Base-by-base conservation (phyloP, 1,140 invertebrate species). In the Leptinotarsa texana region DNA sequence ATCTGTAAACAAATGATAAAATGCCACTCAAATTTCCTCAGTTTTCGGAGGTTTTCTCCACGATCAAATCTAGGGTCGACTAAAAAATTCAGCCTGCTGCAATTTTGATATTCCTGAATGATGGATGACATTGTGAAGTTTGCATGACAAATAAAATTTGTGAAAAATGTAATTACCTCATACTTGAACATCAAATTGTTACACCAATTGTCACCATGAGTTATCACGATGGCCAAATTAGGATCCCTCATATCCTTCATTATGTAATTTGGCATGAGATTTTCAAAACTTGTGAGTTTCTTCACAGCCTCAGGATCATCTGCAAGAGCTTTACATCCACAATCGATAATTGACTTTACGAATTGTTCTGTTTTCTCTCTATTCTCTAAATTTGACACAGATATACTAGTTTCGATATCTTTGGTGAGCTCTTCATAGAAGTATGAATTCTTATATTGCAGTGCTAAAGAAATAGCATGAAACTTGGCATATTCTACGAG, bases 141-240 rank as follows among this genome's bases (percentile, higher is more conserved):
- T 42, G 33, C 33, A 11, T 11, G 33, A 42, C 8, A 57, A 57
- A 57, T 17, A 6, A 57, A 57, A 57, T 17, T 18, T 57, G 6
- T 3, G 51, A 5, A 65, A 65, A 66, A 18, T 47, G 49, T 68
- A 75, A 62, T 77, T 75, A 83, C 83, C 71, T 85, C 76, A 77
- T 89, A 89, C 82, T 87, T 87, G 79, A 88, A 89, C 82, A 89
- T 84, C 74, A 89, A 87, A 75, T 89, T 89, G 75, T 88, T 89
- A 5, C 86, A 84, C 88, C 88, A 89, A n/a, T 87, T 87, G 76
- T 89, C 88, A 13, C 88, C 88, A 76, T 89, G 88, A 69, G 84
- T 83, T 15, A 88, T 77, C 0, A 88, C 87, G 24, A 77, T 76
- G 27, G 80, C 4, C n/a, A 24, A 22, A n/a, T 13, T 8, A 4